These are phyloP conservation scores for Chironomus striatipennis DNA, from an alignment of 1,140 invertebrate genomes.

Conservation along the genomic window DNA sequence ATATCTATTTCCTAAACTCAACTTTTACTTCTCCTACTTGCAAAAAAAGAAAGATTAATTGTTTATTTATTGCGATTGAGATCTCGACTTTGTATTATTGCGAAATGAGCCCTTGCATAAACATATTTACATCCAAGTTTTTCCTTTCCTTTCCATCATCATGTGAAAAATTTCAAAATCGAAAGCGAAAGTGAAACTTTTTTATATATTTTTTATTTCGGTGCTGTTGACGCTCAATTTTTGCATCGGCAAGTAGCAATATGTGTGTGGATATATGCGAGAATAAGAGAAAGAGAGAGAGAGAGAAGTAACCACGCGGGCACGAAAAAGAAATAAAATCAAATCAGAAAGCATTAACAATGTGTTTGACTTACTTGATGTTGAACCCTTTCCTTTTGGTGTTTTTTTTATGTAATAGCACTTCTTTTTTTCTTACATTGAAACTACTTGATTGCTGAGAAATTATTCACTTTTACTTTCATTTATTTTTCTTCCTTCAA, in stretches of 20 bases:
- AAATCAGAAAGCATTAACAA: neutral
- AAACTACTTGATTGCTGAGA: neutral
- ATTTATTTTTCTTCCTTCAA: neutral
- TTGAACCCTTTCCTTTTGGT: neutral
- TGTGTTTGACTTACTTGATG: neutral
- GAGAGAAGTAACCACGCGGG: neutral
- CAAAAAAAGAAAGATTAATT: conserved; percentile 5
- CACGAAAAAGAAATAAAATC: too few species aligned
- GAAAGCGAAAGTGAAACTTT: conserved; percentile 17
- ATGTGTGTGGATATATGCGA: neutral
- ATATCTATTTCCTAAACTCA: neutral
- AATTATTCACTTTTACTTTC: conserved; percentile 14
- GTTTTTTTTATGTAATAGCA: neutral
- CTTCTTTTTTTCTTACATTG: neutral
- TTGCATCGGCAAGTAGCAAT: neutral
- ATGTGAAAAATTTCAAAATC: conserved; percentile 20
- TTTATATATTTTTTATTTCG: neutral
- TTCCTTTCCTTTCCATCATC: neutral
- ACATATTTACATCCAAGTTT: neutral
- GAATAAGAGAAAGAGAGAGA: neutral
- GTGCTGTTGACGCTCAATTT: conserved; percentile 1
- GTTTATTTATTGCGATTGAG: neutral
- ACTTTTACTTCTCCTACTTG: too few species aligned
- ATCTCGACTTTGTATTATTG: too few species aligned
- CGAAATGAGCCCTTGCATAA: neutral